Evolutionary conservation across 2,113 vertebrate genomes (phyloP).

Genomic region (Cynopterus brachyotis): DNA sequence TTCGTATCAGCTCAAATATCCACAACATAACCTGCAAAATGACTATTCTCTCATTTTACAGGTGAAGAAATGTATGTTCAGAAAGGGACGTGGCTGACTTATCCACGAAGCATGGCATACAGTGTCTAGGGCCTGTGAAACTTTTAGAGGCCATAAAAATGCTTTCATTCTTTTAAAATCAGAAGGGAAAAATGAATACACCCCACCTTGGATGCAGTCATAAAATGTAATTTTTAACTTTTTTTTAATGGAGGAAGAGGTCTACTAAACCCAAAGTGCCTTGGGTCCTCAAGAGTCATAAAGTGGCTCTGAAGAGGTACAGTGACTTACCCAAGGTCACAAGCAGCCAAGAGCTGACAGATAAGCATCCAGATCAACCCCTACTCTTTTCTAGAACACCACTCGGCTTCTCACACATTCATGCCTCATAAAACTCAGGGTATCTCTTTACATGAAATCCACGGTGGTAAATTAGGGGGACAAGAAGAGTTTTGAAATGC

Average conservation of each 20-base stretch:
- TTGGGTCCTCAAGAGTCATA: neutral
- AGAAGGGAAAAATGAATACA: neutral
- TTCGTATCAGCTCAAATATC: neutral
- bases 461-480: too few relatives aligned
- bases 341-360: neutral
- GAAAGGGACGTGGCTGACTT: rapidly evolving
- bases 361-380: neutral
- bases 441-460: neutral
- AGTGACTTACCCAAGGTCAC: neutral
- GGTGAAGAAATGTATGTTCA: neutral
- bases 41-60: neutral
- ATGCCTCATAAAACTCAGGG: neutral
- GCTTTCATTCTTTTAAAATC: neutral
- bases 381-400: neutral
- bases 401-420: neutral
- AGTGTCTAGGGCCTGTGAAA: neutral
- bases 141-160: neutral
- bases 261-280: neutral
- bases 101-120: rapidly evolving
- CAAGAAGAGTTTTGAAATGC: neutral
- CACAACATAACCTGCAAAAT: neutral
- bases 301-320: neutral
- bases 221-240: neutral
- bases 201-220: neutral
- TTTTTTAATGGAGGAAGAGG: neutral